phyloP scores from a whole-genome alignment of 2,113 vertebrate genomes.

The Pseudolaguvia tuberculata region DNA sequence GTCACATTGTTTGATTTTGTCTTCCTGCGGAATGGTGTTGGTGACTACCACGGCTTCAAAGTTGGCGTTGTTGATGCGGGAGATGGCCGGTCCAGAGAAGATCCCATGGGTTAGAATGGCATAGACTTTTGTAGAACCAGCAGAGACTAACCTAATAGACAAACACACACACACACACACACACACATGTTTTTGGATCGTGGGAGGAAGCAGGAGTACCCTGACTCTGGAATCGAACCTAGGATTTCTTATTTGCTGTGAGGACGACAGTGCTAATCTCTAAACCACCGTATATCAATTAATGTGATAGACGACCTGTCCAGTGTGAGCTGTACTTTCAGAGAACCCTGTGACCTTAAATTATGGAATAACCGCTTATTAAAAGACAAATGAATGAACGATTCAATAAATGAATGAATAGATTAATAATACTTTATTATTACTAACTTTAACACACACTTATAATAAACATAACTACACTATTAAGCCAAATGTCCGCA shows the following conservation, averaged over 20 bases:
- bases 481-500: not conserved
- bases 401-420: no score
- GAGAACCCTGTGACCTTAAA: no score
- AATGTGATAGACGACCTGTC: no score
- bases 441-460: not conserved
- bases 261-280: no score
- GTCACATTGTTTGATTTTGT: conserved; percentile 84
- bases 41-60: conserved; percentile 87
- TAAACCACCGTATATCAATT: no score
- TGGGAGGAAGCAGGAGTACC: no score
- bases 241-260: no score
- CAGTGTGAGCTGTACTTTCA: no score
- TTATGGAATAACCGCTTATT: no score
- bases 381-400: no score
- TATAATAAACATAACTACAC: conserved; percentile 65
- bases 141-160: conserved; percentile 74
- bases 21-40: conserved; percentile 86
- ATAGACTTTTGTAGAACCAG: conserved; percentile 83
- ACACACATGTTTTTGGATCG: no score
- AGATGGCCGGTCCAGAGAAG: conserved; percentile 84
- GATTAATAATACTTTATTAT: conserved; percentile 59
- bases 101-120: conserved; percentile 86
- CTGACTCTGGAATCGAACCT: no score
- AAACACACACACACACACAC: conserved; percentile 8
- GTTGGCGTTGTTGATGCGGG: conserved; percentile 80